Percentiles rank a stretch among this genome's conserved stretches.
Evolutionary conservation across 2,888 invertebrate genomes (phyloP).

Genomic region (Sminthurinus aureus): DNA sequence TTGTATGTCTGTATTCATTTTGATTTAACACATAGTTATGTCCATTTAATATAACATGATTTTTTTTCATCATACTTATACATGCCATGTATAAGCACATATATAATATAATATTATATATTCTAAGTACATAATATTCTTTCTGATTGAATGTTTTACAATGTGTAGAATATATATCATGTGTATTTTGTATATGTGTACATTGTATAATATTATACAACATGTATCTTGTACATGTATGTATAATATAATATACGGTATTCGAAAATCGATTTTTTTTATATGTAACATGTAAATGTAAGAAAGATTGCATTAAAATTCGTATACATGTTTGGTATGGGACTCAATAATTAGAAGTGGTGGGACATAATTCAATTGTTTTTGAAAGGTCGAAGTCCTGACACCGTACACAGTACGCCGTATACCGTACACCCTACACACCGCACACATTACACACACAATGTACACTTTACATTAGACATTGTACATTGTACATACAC

Average conservation of each 20-base stretch:
- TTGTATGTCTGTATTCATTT: too few species aligned
- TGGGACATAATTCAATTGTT: constrained; percentile 39
- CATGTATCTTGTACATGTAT: not conserved
- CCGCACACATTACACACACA: too few species aligned
- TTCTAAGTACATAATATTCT: not conserved
- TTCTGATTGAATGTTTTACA: not conserved
- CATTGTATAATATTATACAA: not conserved
- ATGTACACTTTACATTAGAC: not conserved
- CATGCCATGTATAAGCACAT: not conserved
- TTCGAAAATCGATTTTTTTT: constrained; percentile 1
- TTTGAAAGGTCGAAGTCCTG: constrained; percentile 35
- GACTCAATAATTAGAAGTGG: constrained; percentile 31
- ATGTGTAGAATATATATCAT: too few species aligned
- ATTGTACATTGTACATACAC: constrained; percentile 7
- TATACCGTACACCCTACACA: too few species aligned
- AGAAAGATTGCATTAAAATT: not conserved
- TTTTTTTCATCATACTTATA: not conserved
- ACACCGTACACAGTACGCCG: not conserved
- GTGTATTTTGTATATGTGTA: not conserved
- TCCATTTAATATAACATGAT: too few species aligned
- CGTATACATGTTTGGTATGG: constrained; percentile 1
- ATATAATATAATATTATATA: not conserved
- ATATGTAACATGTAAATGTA: not conserved
- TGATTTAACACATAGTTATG: too few species aligned
- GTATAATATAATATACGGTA: not conserved